These are phyloP conservation scores for Polydrusus cervinus DNA, from an alignment of 2,888 invertebrate species.

Conservation along the genomic window DNA sequence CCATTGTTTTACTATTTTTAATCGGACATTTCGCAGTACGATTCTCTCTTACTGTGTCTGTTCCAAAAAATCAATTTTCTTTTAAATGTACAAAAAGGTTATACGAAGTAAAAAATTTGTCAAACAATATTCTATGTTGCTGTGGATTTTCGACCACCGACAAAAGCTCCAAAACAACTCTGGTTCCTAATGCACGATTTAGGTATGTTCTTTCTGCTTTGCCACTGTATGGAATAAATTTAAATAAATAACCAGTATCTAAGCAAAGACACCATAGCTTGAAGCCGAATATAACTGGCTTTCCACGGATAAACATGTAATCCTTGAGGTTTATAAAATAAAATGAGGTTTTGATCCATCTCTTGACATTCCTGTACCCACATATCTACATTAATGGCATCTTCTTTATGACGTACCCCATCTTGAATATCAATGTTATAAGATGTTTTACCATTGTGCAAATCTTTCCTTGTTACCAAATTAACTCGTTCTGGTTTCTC, in stretches of 20 bases:
- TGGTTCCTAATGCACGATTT: slow-evolving; percentile 23
- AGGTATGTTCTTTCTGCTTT: slow-evolving; percentile 18
- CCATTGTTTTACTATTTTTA: slow-evolving; percentile 6
- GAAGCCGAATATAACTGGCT: slow-evolving; percentile 43
- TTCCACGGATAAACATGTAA: slow-evolving; percentile 30
- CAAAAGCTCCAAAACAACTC: slow-evolving; percentile 16
- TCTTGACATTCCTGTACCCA: too few species aligned
- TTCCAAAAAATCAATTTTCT: slow-evolving; percentile 26
- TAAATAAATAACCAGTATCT: slow-evolving; percentile 40
- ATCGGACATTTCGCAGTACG: slow-evolving; percentile 15
- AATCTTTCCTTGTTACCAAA: too few species aligned
- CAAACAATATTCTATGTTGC: slow-evolving; percentile 32
- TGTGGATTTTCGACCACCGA: background rate
- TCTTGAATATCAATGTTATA: too few species aligned
- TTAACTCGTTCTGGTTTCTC: too few species aligned
- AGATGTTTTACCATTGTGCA: too few species aligned
- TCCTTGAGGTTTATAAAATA: too few species aligned
- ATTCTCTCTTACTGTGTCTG: slow-evolving; percentile 35
- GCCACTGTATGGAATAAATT: slow-evolving; percentile 47
- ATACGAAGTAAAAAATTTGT: slow-evolving; percentile 28
- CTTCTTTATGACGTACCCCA: too few species aligned
- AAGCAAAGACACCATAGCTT: slow-evolving; percentile 49
- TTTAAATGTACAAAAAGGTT: slow-evolving; percentile 7
- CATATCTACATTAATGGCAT: too few species aligned
- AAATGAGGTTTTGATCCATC: too few species aligned